Percentiles rank a stretch among this genome's conserved stretches.
Evolutionary conservation across 2,888 invertebrate species (phyloP).

Genomic region (Melangyna quadrimaculata): DNA sequence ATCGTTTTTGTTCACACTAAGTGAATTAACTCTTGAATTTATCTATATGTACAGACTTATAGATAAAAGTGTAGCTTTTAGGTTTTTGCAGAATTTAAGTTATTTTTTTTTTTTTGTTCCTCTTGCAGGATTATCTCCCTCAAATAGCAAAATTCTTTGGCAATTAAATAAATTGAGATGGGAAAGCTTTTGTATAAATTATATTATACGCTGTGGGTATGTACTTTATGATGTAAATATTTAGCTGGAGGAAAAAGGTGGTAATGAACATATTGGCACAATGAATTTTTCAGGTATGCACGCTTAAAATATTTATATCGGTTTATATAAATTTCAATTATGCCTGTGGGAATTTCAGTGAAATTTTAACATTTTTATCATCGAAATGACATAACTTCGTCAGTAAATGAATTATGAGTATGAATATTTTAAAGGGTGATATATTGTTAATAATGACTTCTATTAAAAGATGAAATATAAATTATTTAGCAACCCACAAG

Average conservation of each 20-base stretch:
- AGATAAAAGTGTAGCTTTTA: background rate
- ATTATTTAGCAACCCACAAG: no score
- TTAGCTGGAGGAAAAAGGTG: background rate
- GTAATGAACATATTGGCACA: background rate
- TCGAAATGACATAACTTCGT: background rate
- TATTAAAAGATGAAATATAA: background rate
- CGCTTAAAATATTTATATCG: background rate
- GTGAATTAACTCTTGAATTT: background rate
- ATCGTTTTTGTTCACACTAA: background rate
- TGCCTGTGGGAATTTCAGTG: background rate
- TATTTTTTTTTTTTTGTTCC: background rate
- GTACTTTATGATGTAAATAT: background rate
- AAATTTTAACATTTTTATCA: background rate
- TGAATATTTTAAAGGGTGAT: background rate
- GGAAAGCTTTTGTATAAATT: constrained; percentile 2
- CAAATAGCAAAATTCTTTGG: background rate
- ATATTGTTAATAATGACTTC: background rate
- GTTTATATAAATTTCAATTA: background rate
- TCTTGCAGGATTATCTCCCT: background rate
- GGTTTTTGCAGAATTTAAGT: background rate
- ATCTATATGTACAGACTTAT: background rate
- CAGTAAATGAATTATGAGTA: background rate
- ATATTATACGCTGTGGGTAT: no score
- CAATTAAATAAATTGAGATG: constrained; percentile 2
- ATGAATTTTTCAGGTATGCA: background rate